These are phyloP conservation scores for Beris chalybata DNA, from an alignment of 2,888 invertebrate species.

Conservation along the genomic window DNA sequence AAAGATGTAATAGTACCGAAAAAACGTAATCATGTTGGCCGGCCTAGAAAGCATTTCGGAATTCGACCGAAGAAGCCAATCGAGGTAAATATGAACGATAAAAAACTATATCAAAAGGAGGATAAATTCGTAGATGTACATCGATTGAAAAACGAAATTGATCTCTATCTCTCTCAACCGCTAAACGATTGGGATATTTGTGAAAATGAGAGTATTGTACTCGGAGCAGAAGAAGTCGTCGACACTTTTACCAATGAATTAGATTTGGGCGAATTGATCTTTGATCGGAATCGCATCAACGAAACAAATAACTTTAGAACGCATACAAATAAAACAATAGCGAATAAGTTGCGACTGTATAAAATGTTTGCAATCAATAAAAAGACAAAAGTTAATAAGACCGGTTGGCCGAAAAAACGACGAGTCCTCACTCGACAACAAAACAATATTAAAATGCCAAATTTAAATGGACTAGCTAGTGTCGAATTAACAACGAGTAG, in stretches of 20 bases:
- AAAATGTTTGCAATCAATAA: constrained; percentile 35
- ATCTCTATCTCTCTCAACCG: constrained; percentile 49
- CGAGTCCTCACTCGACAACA: constrained; percentile 43
- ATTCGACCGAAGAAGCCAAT: constrained; percentile 45
- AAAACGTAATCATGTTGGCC: not conserved
- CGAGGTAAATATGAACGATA: constrained; percentile 49
- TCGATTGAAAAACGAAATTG: constrained; percentile 49
- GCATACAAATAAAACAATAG: constrained; percentile 1
- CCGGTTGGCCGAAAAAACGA: constrained; percentile 72
- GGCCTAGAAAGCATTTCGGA: constrained; percentile 22
- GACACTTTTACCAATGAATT: constrained; percentile 50
- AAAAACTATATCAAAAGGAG: constrained; percentile 46
- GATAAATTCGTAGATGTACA: constrained; percentile 41
- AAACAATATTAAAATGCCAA: constrained; percentile 26
- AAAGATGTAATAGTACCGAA: not conserved
- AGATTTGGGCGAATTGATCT: constrained; percentile 48
- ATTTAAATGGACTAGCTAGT: constrained; percentile 5
- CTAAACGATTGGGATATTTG: constrained; percentile 30
- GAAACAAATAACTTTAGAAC: constrained; percentile 9
- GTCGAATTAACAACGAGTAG: not conserved
- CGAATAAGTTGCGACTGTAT: constrained; percentile 30
- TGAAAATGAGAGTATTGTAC: constrained; percentile 13
- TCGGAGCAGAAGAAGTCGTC: constrained; percentile 38
- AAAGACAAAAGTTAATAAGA: constrained; percentile 68
- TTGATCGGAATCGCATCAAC: not conserved